phyloP scores from a whole-genome alignment of 2,113 vertebrate genomes.

The Puntigrus tetrazona region DNA sequence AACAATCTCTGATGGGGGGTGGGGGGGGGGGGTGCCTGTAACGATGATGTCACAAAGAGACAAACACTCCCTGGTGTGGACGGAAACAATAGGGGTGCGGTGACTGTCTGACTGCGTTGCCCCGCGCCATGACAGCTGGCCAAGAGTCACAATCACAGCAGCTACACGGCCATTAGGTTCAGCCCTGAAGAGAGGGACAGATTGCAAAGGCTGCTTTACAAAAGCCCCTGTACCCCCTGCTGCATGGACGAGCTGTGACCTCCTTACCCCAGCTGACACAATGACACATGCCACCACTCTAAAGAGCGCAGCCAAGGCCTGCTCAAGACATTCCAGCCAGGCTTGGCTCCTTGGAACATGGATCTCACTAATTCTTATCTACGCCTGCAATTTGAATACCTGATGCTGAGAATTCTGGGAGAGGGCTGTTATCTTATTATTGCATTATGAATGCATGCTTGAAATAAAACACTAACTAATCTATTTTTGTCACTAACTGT shows the following conservation, averaged over 20 bases:
- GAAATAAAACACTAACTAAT: background rate
- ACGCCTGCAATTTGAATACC: background rate
- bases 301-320: background rate
- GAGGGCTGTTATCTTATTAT: background rate
- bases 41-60: conserved; percentile 50
- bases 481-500: no score
- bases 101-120: conserved; percentile 30
- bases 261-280: conserved; percentile 27
- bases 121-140: conserved; percentile 41
- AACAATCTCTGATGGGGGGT: conserved; percentile 41
- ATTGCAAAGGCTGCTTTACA: conserved; percentile 35
- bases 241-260: conserved; percentile 27
- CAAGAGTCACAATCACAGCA: conserved; percentile 39
- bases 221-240: conserved; percentile 22
- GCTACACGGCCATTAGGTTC: conserved; percentile 11
- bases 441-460: conserved; percentile 14
- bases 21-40: conserved; percentile 12
- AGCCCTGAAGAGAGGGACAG: conserved; percentile 32
- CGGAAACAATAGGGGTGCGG: conserved; percentile 39
- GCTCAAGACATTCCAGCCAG: conserved; percentile 31
- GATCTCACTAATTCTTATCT: background rate
- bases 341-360: background rate
- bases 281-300: conserved; percentile 43
- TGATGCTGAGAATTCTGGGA: background rate
- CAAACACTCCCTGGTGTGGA: conserved; percentile 15